A percentile compares a stretch with the other conserved stretches of the same genome.
Evolutionary conservation across 2,888 invertebrate genomes (phyloP).

Genomic region (Drosophila suboccidentalis): DNA sequence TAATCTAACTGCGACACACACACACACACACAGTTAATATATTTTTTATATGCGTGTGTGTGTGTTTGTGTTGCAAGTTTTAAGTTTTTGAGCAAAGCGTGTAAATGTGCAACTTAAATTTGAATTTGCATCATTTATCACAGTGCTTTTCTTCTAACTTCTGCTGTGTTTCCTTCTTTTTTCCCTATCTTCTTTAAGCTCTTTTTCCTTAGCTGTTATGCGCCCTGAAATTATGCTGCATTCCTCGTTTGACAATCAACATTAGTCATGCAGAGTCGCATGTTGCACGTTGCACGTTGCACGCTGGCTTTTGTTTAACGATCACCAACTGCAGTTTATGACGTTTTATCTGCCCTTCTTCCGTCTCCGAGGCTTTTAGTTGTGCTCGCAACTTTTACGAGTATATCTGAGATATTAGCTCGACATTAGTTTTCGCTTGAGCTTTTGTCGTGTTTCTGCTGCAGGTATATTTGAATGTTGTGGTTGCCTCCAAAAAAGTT

Average conservation of each 20-base stretch:
- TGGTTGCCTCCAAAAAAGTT: constrained; percentile 34
- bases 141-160: neutral
- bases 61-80: constrained; percentile 42
- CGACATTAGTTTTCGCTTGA: constrained; percentile 37
- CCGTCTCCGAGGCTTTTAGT: constrained; percentile 28
- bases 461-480: constrained; percentile 14
- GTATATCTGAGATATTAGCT: constrained; percentile 38
- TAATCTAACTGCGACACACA: constrained; percentile 11
- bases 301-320: neutral
- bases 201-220: neutral
- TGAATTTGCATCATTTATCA: constrained; percentile 68
- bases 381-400: constrained; percentile 35
- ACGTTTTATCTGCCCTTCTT: constrained; percentile 28
- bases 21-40: constrained; percentile 7
- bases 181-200: neutral
- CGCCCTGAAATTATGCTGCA: constrained; percentile 6
- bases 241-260: constrained; percentile 28
- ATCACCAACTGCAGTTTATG: constrained; percentile 53
- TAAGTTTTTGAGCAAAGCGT: constrained; percentile 28
- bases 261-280: constrained; percentile 32
- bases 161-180: neutral
- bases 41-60: constrained; percentile 21
- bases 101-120: constrained; percentile 46
- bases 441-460: constrained; percentile 19
- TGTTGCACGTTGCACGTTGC: constrained; percentile 26